Conservation (phyloP, 2,113 vertebrate species). For the Eonycteris spelaea region DNA sequence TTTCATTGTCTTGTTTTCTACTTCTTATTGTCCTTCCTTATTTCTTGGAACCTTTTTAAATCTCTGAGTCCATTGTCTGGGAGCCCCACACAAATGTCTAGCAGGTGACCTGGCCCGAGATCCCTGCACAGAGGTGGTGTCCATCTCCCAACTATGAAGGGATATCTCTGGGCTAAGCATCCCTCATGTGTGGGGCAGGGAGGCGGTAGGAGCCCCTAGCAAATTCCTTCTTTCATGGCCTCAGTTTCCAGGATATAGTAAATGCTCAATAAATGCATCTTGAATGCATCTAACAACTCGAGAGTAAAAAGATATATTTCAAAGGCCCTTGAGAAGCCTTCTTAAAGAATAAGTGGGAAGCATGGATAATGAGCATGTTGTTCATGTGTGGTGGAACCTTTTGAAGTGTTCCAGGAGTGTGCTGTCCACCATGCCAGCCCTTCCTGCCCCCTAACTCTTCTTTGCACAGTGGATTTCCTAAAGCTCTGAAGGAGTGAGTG, state of each 20-base stretch:
- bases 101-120: neutral
- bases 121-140: neutral
- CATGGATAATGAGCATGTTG: rapidly evolving
- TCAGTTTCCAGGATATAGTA: neutral
- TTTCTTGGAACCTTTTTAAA: neutral
- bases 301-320: neutral
- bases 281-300: neutral
- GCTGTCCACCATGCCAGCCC: neutral
- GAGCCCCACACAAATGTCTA: neutral
- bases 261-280: neutral
- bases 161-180: neutral
- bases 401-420: neutral
- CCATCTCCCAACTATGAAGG: neutral
- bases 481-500: neutral
- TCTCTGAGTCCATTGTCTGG: neutral
- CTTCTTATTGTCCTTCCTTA: neutral
- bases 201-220: neutral
- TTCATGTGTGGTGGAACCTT: neutral
- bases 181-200: neutral
- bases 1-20: neutral
- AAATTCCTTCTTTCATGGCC: neutral
- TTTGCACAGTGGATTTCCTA: neutral
- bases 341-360: neutral
- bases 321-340: neutral
- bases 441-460: neutral